Percentiles rank a stretch among this genome's conserved stretches.
These are phyloP conservation scores for Melanargia galathea DNA, from an alignment of 2,888 invertebrate genomes.

Conservation along the genomic window DNA sequence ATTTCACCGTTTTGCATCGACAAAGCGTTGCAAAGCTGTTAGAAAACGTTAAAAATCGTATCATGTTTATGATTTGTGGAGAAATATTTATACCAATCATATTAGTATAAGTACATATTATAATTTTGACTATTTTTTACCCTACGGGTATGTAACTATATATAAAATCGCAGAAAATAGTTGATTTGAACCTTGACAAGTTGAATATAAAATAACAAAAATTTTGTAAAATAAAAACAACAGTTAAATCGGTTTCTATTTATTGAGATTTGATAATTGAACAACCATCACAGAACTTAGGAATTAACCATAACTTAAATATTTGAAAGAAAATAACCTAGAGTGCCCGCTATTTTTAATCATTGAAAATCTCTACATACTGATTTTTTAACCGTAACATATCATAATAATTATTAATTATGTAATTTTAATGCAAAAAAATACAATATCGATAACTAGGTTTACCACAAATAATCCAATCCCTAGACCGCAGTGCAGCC, in stretches of 20 bases:
- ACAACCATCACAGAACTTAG: not conserved
- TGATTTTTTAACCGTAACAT: too few species aligned
- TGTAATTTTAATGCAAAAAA: not conserved
- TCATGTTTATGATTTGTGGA: not conserved
- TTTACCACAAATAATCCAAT: slow-evolving; percentile 41
- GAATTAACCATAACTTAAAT: not conserved
- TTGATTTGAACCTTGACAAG: too few species aligned
- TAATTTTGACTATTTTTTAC: not conserved
- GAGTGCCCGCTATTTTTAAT: too few species aligned
- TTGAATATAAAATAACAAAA: not conserved
- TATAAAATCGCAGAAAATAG: too few species aligned
- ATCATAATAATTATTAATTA: not conserved
- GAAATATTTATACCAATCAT: not conserved
- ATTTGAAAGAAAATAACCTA: not conserved
- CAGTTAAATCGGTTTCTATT: not conserved
- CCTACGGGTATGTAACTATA: not conserved
- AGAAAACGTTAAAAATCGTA: too few species aligned
- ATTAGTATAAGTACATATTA: not conserved
- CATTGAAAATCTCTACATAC: too few species aligned
- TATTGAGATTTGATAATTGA: not conserved
- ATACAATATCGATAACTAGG: slow-evolving; percentile 38
- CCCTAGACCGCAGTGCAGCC: slow-evolving; percentile 61
- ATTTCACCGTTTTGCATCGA: too few species aligned
- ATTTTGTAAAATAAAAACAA: not conserved
- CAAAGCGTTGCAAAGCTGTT: too few species aligned